Percentiles rank a stretch among this genome's conserved stretches.
Conservation (phyloP, 2,113 vertebrate species). For the Apistogramma diplotaenia region DNA sequence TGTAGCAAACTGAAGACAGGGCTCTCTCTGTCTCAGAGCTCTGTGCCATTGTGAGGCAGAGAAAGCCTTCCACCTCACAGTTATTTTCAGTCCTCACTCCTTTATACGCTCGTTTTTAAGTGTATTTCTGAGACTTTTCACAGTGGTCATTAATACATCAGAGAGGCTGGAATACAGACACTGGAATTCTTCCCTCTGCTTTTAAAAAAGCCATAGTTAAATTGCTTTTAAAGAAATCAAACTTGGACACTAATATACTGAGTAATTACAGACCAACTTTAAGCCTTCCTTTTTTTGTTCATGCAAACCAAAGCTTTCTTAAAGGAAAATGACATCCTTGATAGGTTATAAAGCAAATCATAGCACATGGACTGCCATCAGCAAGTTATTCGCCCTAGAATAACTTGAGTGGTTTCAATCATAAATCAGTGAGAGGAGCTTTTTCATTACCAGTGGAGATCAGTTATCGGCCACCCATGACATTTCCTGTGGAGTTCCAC, state of each 20-base stretch:
- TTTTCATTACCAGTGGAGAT: too few species aligned
- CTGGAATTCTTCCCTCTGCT: background rate
- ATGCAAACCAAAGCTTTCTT: too few species aligned
- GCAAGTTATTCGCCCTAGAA: background rate
- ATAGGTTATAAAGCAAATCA: background rate
- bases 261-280: background rate
- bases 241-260: background rate
- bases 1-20: background rate
- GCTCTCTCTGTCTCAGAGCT: background rate
- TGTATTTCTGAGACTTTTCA: background rate
- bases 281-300: too few species aligned
- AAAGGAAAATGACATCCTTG: too few species aligned
- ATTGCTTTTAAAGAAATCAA: background rate
- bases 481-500: too few species aligned
- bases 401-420: background rate
- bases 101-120: too few species aligned
- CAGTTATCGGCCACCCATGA: too few species aligned
- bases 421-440: too few species aligned
- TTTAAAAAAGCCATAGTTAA: background rate
- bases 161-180: too few species aligned
- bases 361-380: background rate
- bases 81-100: background rate
- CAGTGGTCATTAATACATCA: background rate
- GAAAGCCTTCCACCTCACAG: background rate
- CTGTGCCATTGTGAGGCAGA: background rate